Percentiles rank a stretch among this genome's conserved stretches.
Conservation (phyloP, 2,888 invertebrate species). For the Margaritifera margaritifera region DNA sequence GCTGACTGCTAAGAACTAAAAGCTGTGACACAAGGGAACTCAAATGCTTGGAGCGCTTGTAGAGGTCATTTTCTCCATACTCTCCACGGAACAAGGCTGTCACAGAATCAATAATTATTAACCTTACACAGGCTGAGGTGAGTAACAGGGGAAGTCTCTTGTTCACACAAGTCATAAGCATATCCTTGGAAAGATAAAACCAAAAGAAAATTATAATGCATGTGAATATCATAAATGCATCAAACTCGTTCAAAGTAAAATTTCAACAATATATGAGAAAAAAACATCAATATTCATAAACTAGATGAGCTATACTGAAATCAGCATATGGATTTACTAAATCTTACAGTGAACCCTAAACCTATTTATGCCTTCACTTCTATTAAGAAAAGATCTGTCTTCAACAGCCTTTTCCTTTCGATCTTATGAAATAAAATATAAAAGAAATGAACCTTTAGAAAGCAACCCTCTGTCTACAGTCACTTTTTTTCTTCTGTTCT, state of each 20-base stretch:
- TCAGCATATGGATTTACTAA: too few relatives aligned
- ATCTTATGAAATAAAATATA: too few relatives aligned
- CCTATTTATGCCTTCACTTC: too few relatives aligned
- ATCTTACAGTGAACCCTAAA: too few relatives aligned
- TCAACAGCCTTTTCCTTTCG: too few relatives aligned
- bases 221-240: background rate
- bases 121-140: slow-evolving; percentile 75
- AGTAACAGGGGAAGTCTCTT: slow-evolving; percentile 77
- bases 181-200: slow-evolving; percentile 50
- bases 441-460: too few relatives aligned
- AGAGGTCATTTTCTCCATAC: slow-evolving; percentile 75
- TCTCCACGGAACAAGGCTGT: slow-evolving; percentile 80
- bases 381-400: too few relatives aligned
- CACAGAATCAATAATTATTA: slow-evolving; percentile 84
- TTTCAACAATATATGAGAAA: background rate
- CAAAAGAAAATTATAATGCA: background rate
- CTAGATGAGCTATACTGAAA: too few relatives aligned
- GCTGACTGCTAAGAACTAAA: slow-evolving; percentile 76
- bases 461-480: too few relatives aligned
- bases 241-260: background rate
- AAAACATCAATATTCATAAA: background rate
- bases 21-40: slow-evolving; percentile 76
- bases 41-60: slow-evolving; percentile 65
- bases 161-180: slow-evolving; percentile 70
- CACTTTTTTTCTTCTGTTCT: too few relatives aligned